phyloP scores from a whole-genome alignment of 2,797 vertebrate genomes.

The Eulemur albifrons region DNA sequence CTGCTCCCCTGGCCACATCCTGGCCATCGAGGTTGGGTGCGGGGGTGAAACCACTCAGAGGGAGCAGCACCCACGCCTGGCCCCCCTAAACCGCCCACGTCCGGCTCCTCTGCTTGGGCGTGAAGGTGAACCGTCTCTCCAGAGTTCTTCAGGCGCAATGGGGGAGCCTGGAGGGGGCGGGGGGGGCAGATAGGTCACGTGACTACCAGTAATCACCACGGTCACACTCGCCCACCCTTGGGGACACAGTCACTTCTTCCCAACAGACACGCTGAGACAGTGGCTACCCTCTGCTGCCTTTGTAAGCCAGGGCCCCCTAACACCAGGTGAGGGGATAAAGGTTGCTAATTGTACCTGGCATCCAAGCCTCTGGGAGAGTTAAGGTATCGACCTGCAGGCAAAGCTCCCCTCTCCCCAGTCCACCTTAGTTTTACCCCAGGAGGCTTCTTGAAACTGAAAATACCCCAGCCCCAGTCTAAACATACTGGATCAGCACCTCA shows the following conservation, averaged over 20 bases:
- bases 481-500: not conserved
- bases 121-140: not conserved
- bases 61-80: fast-evolving
- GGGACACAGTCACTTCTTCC: not conserved
- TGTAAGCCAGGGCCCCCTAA: fast-evolving
- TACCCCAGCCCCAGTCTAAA: not conserved
- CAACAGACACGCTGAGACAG: not conserved
- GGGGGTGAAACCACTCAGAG: not conserved
- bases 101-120: not conserved
- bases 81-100: not conserved
- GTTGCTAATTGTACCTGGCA: too few species aligned
- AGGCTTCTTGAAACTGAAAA: not conserved
- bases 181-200: fast-evolving
- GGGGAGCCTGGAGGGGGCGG: not conserved
- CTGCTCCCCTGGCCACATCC: not conserved
- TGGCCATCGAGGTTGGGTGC: not conserved
- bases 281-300: not conserved
- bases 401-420: not conserved
- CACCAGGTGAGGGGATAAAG: not conserved
- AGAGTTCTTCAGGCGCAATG: not conserved
- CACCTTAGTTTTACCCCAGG: not conserved
- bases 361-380: not conserved
- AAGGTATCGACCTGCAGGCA: not conserved
- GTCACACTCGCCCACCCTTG: not conserved
- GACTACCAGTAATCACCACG: not conserved